Evolutionary conservation across 92 coral and sea anemone genomes (phyloP).

Genomic region (Zoanthus gigantus): DNA sequence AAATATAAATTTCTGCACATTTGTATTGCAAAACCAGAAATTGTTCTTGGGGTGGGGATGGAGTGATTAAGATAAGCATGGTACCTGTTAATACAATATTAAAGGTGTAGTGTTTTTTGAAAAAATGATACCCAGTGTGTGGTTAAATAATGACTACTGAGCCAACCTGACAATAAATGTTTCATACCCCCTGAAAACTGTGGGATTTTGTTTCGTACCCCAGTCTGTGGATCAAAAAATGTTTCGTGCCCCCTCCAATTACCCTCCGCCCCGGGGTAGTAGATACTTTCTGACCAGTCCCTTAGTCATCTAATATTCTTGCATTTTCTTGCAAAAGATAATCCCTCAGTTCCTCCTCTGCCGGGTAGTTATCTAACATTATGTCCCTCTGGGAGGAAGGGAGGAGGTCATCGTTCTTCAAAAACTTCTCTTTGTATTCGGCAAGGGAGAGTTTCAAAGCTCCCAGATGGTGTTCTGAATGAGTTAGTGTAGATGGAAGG

Average conservation of each 20-base stretch:
- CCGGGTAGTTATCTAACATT: slow-evolving; percentile 58
- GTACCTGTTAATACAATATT: neutral
- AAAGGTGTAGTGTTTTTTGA: neutral
- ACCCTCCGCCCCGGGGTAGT: too few species aligned
- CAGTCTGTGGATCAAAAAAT: too few species aligned
- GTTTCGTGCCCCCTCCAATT: too few species aligned
- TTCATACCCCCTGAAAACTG: too few species aligned
- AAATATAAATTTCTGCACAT: slow-evolving; percentile 4
- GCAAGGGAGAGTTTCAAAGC: slow-evolving; percentile 44
- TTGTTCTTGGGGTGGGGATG: slow-evolving; percentile 3
- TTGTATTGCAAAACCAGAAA: neutral
- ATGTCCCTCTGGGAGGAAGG: slow-evolving; percentile 49
- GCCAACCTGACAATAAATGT: neutral
- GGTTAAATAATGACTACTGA: slow-evolving; percentile 13
- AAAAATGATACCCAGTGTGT: slow-evolving; percentile 23
- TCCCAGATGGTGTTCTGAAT: slow-evolving; percentile 52
- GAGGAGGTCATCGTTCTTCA: slow-evolving; percentile 56
- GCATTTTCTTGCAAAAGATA: slow-evolving; percentile 27
- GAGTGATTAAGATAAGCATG: neutral
- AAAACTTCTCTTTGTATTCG: slow-evolving; percentile 27
- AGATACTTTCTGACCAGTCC: neutral
- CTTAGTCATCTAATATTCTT: slow-evolving; percentile 3
- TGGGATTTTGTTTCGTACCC: neutral
- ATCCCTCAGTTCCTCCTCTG: slow-evolving; percentile 37
- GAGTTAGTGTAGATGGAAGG: slow-evolving; percentile 41